These are phyloP conservation scores for Rapana venosa DNA, from an alignment of 2,888 invertebrate genomes.

Conservation along the genomic window DNA sequence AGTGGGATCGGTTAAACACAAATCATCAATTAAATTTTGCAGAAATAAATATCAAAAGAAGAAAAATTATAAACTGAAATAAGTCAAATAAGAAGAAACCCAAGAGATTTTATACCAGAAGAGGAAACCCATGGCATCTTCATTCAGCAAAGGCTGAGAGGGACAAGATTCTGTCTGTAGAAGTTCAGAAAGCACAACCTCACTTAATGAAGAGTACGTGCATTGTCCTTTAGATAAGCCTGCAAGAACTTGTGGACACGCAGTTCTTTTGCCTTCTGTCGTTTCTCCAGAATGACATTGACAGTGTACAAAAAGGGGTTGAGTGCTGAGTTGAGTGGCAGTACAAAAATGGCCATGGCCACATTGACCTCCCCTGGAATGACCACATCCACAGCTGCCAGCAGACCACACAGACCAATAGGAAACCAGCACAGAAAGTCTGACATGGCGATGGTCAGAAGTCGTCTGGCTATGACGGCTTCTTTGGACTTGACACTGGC, in stretches of 20 bases:
- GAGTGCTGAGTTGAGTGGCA: conserved; percentile 21
- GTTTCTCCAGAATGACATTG: conserved; percentile 9
- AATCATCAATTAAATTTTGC: too few species aligned
- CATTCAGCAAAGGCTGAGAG: background rate
- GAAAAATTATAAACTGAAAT: too few species aligned
- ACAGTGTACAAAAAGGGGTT: conserved; percentile 24
- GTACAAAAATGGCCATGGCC: conserved; percentile 12
- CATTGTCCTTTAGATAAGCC: background rate
- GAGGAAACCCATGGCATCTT: background rate
- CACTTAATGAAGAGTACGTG: background rate
- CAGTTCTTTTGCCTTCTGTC: background rate
- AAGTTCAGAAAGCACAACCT: too few species aligned
- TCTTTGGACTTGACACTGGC: background rate
- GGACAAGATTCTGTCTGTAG: background rate
- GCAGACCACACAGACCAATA: background rate
- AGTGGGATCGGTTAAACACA: too few species aligned
- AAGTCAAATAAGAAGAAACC: background rate
- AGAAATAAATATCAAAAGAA: too few species aligned
- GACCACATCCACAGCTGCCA: background rate
- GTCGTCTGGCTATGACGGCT: background rate
- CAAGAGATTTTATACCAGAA: background rate
- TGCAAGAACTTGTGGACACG: background rate
- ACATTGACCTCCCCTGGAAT: conserved; percentile 20
- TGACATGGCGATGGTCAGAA: background rate
- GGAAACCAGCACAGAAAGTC: conserved; percentile 32